These are phyloP conservation scores for Drosophila bunnanda DNA, from an alignment of 2,888 invertebrate genomes.

Conservation along the genomic window DNA sequence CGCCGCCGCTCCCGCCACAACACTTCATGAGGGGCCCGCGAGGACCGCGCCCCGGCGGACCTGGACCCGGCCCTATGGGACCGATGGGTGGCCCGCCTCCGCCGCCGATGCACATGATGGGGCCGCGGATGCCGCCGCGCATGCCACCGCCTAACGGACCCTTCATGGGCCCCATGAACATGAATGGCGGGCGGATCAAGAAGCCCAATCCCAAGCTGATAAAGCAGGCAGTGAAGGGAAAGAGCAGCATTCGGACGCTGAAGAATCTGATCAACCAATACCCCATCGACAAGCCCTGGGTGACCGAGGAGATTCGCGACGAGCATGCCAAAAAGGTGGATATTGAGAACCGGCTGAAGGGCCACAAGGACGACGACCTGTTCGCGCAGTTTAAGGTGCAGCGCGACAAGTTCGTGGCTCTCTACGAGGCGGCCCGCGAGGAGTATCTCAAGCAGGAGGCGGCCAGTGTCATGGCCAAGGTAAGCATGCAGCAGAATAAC, in stretches of 20 bases:
- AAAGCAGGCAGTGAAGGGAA: conserved; percentile 74
- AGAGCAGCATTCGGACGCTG: conserved; percentile 82
- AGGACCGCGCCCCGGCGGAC: conserved; percentile 62
- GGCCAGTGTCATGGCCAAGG: conserved; percentile 82
- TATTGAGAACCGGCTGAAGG: conserved; percentile 85
- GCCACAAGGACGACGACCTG: conserved; percentile 85
- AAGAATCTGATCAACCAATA: conserved; percentile 84
- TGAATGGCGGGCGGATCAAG: conserved; percentile 73
- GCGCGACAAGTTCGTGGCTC: conserved; percentile 86
- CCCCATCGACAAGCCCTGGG: conserved; percentile 86
- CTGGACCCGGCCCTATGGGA: conserved; percentile 59
- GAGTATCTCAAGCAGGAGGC: conserved; percentile 86
- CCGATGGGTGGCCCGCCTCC: conserved; percentile 65
- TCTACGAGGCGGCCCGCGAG: conserved; percentile 86
- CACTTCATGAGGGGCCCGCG: conserved; percentile 73
- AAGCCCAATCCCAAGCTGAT: conserved; percentile 79
- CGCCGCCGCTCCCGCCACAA: conserved; percentile 62
- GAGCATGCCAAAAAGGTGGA: conserved; percentile 86
- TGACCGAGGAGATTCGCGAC: conserved; percentile 86
- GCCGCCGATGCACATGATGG: conserved; percentile 64
- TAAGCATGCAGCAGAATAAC: conserved; percentile 48
- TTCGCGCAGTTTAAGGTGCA: conserved; percentile 87
- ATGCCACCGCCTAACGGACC: conserved; percentile 60
- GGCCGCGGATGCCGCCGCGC: conserved; percentile 65
- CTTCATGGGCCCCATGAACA: conserved; percentile 54